phyloP scores from a whole-genome alignment of 2,113 vertebrate species.

The Atrichornis clamosus region DNA sequence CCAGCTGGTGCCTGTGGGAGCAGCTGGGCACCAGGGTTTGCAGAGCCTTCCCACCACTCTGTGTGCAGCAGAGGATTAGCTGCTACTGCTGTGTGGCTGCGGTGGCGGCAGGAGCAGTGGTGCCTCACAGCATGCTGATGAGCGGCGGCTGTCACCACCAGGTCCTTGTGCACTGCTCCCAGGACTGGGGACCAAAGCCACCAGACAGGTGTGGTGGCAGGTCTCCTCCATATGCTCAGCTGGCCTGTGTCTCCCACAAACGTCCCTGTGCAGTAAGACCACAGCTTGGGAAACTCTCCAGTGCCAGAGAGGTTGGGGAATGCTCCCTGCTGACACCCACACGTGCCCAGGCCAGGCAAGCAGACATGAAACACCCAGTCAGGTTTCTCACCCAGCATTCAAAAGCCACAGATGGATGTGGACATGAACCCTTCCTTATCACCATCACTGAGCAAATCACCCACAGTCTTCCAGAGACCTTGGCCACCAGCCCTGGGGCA shows the following conservation, averaged over 20 bases:
- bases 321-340: neutral
- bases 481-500: accelerated
- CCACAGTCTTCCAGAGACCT: neutral
- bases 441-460: neutral
- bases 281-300: neutral
- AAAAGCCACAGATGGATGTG: neutral
- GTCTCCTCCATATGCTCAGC: neutral
- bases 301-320: neutral
- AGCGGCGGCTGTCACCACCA: neutral
- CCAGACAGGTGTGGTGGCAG: neutral
- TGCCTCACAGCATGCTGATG: constrained; percentile 41
- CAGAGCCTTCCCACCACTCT: neutral
- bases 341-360: neutral
- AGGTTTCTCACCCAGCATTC: neutral
- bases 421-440: neutral
- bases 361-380: neutral
- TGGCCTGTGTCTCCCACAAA: neutral
- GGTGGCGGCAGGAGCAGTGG: neutral
- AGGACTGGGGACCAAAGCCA: neutral
- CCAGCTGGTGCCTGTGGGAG: neutral
- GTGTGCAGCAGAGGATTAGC: neutral
- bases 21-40: neutral
- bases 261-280: neutral
- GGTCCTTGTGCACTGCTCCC: neutral
- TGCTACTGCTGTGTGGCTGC: neutral